Base-by-base conservation (phyloP, 1,140 invertebrate species). In the Triops longicaudatus region DNA sequence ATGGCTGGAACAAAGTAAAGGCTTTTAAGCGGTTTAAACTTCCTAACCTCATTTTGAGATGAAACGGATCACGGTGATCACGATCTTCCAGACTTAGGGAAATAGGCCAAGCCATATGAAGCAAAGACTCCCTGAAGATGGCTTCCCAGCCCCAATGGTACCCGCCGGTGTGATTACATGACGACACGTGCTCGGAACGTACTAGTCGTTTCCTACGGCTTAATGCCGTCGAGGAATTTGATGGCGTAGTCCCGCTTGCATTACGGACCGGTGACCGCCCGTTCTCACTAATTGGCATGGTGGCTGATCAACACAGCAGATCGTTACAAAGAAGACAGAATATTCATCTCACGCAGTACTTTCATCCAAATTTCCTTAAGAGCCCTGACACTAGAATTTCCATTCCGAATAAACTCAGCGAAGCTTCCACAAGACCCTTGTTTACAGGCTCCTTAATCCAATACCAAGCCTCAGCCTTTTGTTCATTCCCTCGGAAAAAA, bases 31-130 rank as follows among this genome's bases (percentile, higher is more conserved):
- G 0, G 43, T 12, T 37, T 37, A 37, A 37, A 37, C 31, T 73
- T n/a, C 37, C 75, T 74, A 14, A 77, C 76, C 74, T 78, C 22
- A 75, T 71, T 78, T 75, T 75, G n/a, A 80, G 44, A 37, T 78
- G 78, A 43, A 80, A 79, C 43, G 78, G 78, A 73, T 77, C 72
- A 41, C 17, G 31, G 42, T 79, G 72, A n/a, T 82, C 78, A 41
- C 78, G 75, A 14, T 80, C 76, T 27, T 79, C 78, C 28, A 72
- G 72, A 28, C 82, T 82, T 14, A 85, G 79, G 0, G 84, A 84
- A 75, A 85, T 83, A 6, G 84, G 84, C 84, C 84, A 85, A 0
- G 83, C 83, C 22, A 84, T 83, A 72, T 85, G 84, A 28, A 84
- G 74, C 26, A 85, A 79, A 5, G 83, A 83, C 74, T 85, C 84